Base-by-base conservation (phyloP, 2,113 vertebrate genomes). In the Hiodon tergisus region DNA sequence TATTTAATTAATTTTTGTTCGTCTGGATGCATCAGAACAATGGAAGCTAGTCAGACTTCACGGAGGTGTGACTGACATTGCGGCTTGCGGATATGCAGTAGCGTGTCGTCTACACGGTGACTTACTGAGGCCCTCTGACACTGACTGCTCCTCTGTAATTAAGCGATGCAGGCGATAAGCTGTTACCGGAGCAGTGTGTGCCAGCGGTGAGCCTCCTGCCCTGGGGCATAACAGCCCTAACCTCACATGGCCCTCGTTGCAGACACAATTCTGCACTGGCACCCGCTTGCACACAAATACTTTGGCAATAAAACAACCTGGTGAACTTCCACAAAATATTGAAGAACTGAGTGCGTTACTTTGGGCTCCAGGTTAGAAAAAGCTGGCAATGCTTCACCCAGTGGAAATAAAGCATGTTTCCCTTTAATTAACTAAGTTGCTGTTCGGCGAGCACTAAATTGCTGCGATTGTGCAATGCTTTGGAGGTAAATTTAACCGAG, bases 121-220 rank as follows among this genome's bases (percentile, higher is more conserved):
- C 62, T 66, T 47, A 62, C 16, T 46, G 62, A 66, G 61, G 31
- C 52, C 50, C 67, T 63, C 46, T 52, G 74, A 68, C 5, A 60
- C 68, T 59, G 59, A 11, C 17, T 54, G 68, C 68, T 70, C 60
- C 67, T 48, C 68, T 71, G 59, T 76, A 76, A 76, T 76, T 76
- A 57, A 63, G 50, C 4, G 75, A 67, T 68, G 58, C 68, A 5
- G 67, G 51, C 17, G 55, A 77, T n/a, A 55, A 73, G 70, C 76
- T 53, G 76, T 73, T 70, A 77, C 14, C 55, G 9, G 60, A 8
- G 63, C 52, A 31, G 57, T 11, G 67, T 61, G 55, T 17, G 67
- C 52, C 77, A 70, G 68, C 16, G 48, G 67, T 50, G 14, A 31
- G 54, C 59, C 51, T 46, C 16, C 55, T 7, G 68, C 52, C 54